Base-by-base conservation (phyloP, 1,140 invertebrate genomes). In the Doryteuthis pealeii region DNA sequence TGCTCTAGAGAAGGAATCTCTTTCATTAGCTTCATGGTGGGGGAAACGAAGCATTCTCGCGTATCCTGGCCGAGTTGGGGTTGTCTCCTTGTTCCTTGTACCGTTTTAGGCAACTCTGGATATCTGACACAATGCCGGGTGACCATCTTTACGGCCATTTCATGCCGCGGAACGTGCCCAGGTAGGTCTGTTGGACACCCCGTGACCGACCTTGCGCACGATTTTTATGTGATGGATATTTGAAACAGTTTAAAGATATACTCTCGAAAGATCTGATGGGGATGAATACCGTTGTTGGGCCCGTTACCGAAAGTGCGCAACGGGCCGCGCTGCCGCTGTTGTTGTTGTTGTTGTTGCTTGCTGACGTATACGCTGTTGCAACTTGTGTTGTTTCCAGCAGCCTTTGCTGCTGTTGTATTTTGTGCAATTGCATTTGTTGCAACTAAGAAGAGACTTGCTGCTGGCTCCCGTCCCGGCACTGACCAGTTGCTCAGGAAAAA, bases 11-110 rank as follows among this genome's bases (percentile, higher is more conserved):
- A 65, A n/a, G 86, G 73, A 67, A 86, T 84, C 77, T 87, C 86
- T 71, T 87, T 87, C 86, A 87, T 85, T 32, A 87, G 77, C 73
- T 84, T 86, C 79, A 84, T 83, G n/a, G 83, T 85, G 18, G 86
- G 78, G 22, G 79, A 80, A 3, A 80, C 75, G 73, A 82, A 86
- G 66, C 86, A 87, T 32, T 77, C 1, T 74, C 72, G n/a, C 78
- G 66, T 26, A 67, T 49, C 5, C 45, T 40, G n/a, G 70, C 45
- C 26, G 49, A 45, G 22, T 45, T 72, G 2, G 70, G 67, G 45
- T 73, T 65, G 33, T 73, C 72, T 15, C 58, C 22, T 73, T 69
- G n/a, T 71, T 74, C 68, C 66, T 72, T 30, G 68, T 15, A 62
- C n/a, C 81, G 71, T 33, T 85, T 79, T 22, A 86, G 72, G 74